Base-by-base conservation (phyloP, 64 coral and sea anemone species). In the Montipora foliosa region DNA sequence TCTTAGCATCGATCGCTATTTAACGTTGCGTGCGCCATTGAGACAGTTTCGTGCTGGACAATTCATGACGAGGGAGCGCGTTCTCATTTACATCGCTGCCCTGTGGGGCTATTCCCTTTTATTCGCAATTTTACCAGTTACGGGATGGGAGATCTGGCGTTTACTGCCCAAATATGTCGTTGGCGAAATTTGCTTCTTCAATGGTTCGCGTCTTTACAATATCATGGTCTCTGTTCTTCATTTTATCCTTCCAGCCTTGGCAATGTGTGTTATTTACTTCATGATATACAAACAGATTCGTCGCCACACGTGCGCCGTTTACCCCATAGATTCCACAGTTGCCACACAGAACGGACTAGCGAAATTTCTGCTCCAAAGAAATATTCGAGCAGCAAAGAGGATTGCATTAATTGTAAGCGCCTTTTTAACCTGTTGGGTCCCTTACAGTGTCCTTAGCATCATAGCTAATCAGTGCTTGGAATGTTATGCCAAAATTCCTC, bases 341-440 rank as follows among this genome's bases (percentile, higher is more conserved):
- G 24, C 45, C 45, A 45, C 80, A 15, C 89, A 90, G 62, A 75
- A 62, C 57, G 83, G 80, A 8, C 88, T 58, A 49, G 89, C 82
- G 52, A 85, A 20, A 17, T 44, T 86, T 6, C 12, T 90, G 52
- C 61, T 90, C 7, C 88, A 90, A 57, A 44, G 88, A 17, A 97
- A 97, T 52, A 79, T 97, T n/a, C 91, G 78, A 29, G 96, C 96
- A n/a, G 96, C 93, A 3, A 97, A 92, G 67, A 91, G 93, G 58
- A 92, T 97, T 52, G 90, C 96, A 4, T 78, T 92, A 25, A 81
- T 97, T 13, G 96, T 97, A 0, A 81, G 77, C 14, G 93, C 82
- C 0, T 97, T 97, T 59, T 62, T 97, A 8, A 48, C 94, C 21
- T 97, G 95, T 10, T 97, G 95, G 95, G 22, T 88, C 5, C 92